phyloP scores from a whole-genome alignment of 2,113 vertebrate genomes.

The Colaptes auratus region DNA sequence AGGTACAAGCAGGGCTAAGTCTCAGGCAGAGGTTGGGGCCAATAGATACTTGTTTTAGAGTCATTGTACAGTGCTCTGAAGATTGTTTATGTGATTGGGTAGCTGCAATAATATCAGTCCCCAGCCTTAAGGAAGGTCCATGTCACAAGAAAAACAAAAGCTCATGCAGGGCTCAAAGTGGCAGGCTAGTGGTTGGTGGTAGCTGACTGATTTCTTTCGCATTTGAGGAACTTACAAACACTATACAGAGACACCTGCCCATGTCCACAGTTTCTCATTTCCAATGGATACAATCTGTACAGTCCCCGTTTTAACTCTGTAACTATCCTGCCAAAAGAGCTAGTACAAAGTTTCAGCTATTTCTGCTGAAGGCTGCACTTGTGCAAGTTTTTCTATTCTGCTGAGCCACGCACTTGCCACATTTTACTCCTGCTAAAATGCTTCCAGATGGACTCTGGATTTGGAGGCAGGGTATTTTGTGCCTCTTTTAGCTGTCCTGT shows the following conservation, averaged over 20 bases:
- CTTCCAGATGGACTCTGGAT: not conserved
- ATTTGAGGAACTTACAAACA: not conserved
- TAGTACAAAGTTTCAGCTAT: not conserved
- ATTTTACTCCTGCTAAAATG: not conserved
- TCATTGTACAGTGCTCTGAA: not conserved
- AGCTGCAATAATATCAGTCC: not conserved
- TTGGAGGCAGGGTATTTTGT: not conserved
- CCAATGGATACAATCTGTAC: not conserved
- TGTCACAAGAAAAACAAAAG: not conserved
- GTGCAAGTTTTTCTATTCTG: not conserved
- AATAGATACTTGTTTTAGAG: not conserved
- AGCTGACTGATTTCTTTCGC: not conserved
- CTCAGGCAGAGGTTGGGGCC: not conserved
- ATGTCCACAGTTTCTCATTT: not conserved
- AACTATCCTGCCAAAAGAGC: not conserved
- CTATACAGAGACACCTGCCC: not conserved
- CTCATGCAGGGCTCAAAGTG: not conserved
- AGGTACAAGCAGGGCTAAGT: not conserved
- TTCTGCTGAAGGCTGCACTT: not conserved
- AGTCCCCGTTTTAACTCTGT: not conserved
- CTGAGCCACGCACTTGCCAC: not conserved
- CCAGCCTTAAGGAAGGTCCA: not conserved
- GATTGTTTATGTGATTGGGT: not conserved
- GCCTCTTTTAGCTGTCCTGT: not conserved
- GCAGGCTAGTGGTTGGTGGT: not conserved